Conservation (phyloP, 2,888 invertebrate genomes). For the Coremacera marginata region DNA sequence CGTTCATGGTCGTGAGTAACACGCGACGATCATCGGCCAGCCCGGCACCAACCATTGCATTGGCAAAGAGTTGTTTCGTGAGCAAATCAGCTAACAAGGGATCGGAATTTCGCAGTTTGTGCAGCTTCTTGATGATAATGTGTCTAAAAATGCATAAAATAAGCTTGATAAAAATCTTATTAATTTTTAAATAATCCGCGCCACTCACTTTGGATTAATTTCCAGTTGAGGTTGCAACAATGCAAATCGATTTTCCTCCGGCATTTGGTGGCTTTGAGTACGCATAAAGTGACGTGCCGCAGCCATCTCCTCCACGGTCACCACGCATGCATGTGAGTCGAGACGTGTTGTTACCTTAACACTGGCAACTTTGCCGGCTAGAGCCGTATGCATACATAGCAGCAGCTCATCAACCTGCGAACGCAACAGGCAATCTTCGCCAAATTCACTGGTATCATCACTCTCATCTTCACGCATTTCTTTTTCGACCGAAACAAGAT, state of each 20-base stretch:
- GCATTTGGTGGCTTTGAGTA: conserved; percentile 84
- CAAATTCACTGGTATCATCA: too few species aligned
- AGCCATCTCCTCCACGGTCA: too few species aligned
- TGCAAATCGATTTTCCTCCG: conserved; percentile 87
- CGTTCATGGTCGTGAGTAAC: too few species aligned
- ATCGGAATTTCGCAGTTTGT: conserved; percentile 79
- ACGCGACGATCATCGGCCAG: too few species aligned
- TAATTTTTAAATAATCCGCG: too few species aligned
- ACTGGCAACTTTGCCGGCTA: too few species aligned
- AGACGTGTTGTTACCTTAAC: too few species aligned
- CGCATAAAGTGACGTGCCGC: conserved; percentile 95
- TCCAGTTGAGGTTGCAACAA: too few species aligned
- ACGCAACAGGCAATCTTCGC: conserved; percentile 78
- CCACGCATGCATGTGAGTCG: too few species aligned
- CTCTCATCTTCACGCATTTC: conserved; percentile 84
- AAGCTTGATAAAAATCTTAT: neutral
- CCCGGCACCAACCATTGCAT: too few species aligned
- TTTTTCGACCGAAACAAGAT: conserved; percentile 91
- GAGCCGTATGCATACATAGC: conserved; percentile 81
- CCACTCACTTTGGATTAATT: too few species aligned
- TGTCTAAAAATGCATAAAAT: conserved; percentile 73
- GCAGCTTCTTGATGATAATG: conserved; percentile 89
- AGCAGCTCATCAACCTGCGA: conserved; percentile 84
- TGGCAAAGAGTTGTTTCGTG: too few species aligned
- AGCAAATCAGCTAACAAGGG: conserved; percentile 88